Evolutionary conservation across 2,888 invertebrate species (phyloP), one percentile per base, ranked within the genome.

Genomic region (Campoplex nolae): DNA sequence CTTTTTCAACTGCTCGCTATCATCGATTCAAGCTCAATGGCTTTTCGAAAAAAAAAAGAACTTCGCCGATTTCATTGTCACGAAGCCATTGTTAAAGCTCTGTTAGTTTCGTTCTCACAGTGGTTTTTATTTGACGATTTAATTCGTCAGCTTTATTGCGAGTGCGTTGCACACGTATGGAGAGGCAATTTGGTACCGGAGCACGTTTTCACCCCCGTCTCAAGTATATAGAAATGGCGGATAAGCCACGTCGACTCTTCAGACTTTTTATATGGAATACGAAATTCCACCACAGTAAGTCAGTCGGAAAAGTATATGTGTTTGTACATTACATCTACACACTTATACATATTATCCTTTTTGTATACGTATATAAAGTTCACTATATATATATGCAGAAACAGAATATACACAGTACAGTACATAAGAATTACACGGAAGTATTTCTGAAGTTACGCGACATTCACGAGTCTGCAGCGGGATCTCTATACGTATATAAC

Each of bases 171-270:
- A 48, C 70, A 56, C 56, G 58, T 65, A 38, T 48, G 16, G 45
- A n/a, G 13, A 74, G 28, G 45, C 45, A 70, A 83, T 76, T 83
- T 42, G n/a, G 23, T 71, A 23, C 62, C 58, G 62, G 23, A 51
- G 83, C 83, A 83, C 83, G 83, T 85, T 81, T 81, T 48, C 54
- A 28, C 62, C 45, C 28, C 62, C 38, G 79, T 76, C 75, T 84
- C 70, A 62, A 83, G 77, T 77, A 83, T 77, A 76, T 77, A 71
- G 76, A 74, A 76, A 79, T 58, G 62, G 51, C 32, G 87, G 87
- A 87, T 87, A 85, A 87, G 84, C 84, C 87, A 87, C 84, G 87
- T 82, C 79, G 68, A 54, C 87, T 76, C 83, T 84, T 68, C 58
- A 87, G 82, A 76, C 75, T 84, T 62, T 62, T 84, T 79, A 62